Conservation (phyloP, 2,888 invertebrate species). For the Dolichomitus sp. region DNA sequence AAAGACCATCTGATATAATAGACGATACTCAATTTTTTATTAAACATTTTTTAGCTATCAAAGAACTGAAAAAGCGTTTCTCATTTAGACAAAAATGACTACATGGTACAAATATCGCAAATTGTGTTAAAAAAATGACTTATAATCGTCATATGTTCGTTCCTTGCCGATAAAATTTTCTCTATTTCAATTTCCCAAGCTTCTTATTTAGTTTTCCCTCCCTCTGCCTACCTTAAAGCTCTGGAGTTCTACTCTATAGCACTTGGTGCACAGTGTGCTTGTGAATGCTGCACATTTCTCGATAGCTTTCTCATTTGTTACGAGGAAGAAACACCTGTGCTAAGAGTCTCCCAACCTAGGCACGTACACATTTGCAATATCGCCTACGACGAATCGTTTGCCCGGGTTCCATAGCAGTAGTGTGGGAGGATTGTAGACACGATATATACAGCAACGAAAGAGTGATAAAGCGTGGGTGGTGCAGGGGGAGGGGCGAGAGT, state of each 20-base stretch:
- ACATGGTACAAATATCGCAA: neutral
- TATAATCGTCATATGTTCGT: neutral
- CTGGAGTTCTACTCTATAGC: neutral
- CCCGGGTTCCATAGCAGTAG: neutral
- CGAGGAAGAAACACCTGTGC: slow-evolving; percentile 57
- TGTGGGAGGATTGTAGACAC: neutral
- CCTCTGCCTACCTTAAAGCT: slow-evolving; percentile 6
- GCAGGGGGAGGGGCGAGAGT: slow-evolving; percentile 8
- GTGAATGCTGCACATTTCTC: slow-evolving; percentile 25
- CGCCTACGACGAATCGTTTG: slow-evolving; percentile 19
- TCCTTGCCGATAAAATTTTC: slow-evolving; percentile 15
- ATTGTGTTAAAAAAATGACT: neutral
- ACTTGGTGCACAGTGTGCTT: neutral
- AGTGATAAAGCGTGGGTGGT: slow-evolving; percentile 43
- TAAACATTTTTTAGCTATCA: neutral
- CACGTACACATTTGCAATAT: slow-evolving; percentile 43
- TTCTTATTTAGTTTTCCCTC: slow-evolving; percentile 25
- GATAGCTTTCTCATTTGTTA: slow-evolving; percentile 63
- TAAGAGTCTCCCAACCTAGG: slow-evolving; percentile 30
- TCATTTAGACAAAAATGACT: neutral
- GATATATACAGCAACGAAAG: slow-evolving; percentile 50
- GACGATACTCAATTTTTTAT: neutral
- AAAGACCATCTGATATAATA: neutral
- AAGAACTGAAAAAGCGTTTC: neutral
- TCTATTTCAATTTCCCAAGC: neutral